Conservation (phyloP, 2,113 vertebrate species). For the Camelus bactrianus region DNA sequence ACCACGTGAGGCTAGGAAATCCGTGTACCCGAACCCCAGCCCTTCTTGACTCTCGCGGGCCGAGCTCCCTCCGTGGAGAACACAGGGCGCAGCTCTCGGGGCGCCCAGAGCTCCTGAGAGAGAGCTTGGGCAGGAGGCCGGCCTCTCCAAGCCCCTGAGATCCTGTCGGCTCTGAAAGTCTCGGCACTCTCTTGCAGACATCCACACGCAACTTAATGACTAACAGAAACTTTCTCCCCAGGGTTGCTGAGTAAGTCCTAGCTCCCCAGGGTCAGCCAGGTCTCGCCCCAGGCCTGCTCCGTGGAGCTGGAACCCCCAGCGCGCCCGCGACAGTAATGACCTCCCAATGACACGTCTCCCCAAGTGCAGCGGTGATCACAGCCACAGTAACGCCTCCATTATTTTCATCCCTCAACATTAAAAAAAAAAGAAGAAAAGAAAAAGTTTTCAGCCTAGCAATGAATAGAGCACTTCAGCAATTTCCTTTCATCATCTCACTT, state of each 20-base stretch:
- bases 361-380: background rate
- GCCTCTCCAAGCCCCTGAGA: background rate
- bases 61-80: background rate
- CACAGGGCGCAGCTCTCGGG: background rate
- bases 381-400: background rate
- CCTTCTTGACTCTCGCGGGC: background rate
- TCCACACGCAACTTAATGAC: background rate
- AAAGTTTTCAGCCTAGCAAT: conserved; percentile 6
- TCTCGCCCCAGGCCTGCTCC: background rate
- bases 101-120: background rate
- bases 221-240: conserved; percentile 32
- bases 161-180: background rate
- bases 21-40: background rate
- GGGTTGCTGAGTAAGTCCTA: conserved; percentile 6
- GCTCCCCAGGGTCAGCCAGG: background rate
- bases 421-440: background rate
- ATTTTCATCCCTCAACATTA: conserved; percentile 21
- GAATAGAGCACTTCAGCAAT: conserved; percentile 37
- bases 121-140: background rate
- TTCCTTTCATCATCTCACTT: background rate
- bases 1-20: background rate
- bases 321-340: background rate
- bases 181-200: background rate
- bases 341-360: background rate
- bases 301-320: background rate